Evolutionary conservation across 2,113 vertebrate species (phyloP), one percentile per base, ranked within the genome.

Genomic region (Sula dactylatra): DNA sequence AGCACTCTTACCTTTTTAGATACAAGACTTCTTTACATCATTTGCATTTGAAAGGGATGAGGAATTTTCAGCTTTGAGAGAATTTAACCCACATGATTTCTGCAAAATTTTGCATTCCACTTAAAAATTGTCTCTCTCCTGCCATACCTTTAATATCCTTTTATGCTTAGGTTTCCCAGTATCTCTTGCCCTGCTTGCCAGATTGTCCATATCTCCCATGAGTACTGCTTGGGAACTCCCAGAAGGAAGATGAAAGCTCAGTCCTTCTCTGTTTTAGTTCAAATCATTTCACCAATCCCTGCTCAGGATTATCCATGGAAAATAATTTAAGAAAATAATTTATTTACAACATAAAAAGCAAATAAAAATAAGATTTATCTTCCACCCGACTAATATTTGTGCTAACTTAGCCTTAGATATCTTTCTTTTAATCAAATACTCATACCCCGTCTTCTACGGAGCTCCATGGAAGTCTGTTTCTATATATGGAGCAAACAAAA

Each of bases 21-120:
- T 74, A 92, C 89, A 90, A 96, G 92, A 97, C 59, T 91, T 86
- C 91, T 97, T 97, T 84, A 86, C 88, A 90, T 94, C 38, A 98
- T 98, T 98, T 98, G 97, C 98, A 98, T 98, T 98, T 98, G 97
- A 98, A 98, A 98, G 86, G 86, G 88, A 87, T 98, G 89, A 96
- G 87, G 95, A 96, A 97, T 98, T 98, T 97, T 96, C 91, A 96
- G 94, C 83, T 87, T 91, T 83, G 85, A 97, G 95, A 90, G 80
- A 95, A 86, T 78, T 85, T 94, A 98, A 93, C 94, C 96, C 92
- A 96, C 93, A 70, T 2, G 16, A 72, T 96, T 97, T 97, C 95
- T 95, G 91, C 92, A 96, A 85, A 58, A 94, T 92, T 98, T 97
- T 92, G 77, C 88, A 92, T 85, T 96, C 76, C 87, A 96, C 90